These are phyloP conservation scores for Chionoecetes opilio DNA, from an alignment of 1,140 invertebrate species.

Conservation along the genomic window DNA sequence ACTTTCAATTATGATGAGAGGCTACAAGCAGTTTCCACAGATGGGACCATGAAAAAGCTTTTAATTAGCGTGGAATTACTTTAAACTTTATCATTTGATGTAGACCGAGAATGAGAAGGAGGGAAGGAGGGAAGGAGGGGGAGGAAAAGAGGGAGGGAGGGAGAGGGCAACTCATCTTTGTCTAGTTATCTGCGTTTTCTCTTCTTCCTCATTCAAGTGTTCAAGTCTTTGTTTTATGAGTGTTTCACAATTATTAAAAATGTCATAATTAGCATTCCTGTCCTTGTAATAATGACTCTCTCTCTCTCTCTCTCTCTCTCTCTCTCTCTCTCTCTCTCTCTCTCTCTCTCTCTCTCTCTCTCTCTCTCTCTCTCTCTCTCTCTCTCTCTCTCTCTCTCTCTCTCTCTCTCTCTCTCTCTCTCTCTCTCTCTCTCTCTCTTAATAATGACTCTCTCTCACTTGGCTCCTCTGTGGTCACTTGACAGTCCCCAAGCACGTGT, in stretches of 20 bases:
- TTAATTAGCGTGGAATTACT: not conserved
- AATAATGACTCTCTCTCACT: not conserved
- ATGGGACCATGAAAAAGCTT: not conserved
- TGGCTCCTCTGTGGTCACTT: not conserved
- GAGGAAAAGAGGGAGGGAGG: constrained; percentile 42
- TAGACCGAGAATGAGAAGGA: not conserved
- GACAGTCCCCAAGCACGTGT: not conserved
- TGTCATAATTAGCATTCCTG: not conserved
- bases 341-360: not conserved
- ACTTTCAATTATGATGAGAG: not conserved
- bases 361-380: not conserved
- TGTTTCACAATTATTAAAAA: not conserved
- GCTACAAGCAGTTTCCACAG: not conserved
- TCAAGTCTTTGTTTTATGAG: no score
- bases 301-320: constrained; percentile 2
- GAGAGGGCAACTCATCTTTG: constrained; percentile 3
- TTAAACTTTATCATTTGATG: not conserved
- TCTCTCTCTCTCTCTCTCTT: not conserved
- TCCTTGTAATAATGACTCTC: not conserved
- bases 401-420: not conserved
- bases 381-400: not conserved
- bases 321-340: constrained; percentile 29
- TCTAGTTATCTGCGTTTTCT: no score
- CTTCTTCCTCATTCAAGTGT: no score
- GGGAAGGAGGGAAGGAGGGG: not conserved